Evolutionary conservation across 35 echinoderm and acorn worm species (phyloP).

Genomic region (Strongylocentrotus purpuratus): DNA sequence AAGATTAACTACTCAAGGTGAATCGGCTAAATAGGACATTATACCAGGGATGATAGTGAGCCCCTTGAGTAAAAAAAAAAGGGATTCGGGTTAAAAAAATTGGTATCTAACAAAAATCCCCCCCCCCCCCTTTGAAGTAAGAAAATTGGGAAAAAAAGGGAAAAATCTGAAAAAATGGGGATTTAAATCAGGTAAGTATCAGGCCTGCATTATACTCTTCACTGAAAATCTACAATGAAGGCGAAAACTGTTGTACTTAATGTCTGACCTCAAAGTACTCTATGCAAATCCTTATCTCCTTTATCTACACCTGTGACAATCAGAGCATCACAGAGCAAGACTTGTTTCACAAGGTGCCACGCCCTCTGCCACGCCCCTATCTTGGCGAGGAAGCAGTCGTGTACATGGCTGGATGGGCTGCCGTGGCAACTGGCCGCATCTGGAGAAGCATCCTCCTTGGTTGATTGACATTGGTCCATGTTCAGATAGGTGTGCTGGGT

Average conservation of each 20-base stretch:
- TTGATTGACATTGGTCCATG: background rate
- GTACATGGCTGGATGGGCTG: background rate
- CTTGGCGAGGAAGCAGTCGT: slow-evolving; percentile 51
- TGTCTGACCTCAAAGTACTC: background rate
- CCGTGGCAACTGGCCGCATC: background rate
- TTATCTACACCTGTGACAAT: slow-evolving; percentile 49
- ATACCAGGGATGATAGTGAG: too few relatives aligned
- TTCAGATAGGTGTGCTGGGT: background rate
- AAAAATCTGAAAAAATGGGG: too few relatives aligned
- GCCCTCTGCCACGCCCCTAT: slow-evolving; percentile 48
- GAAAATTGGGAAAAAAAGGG: too few relatives aligned
- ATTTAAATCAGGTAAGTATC: too few relatives aligned
- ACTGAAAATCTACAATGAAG: too few relatives aligned
- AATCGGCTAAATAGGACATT: too few relatives aligned
- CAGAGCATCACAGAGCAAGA: slow-evolving; percentile 36
- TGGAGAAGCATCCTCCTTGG: background rate
- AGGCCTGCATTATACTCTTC: too few relatives aligned
- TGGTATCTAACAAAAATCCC: too few relatives aligned
- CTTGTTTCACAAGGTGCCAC: slow-evolving; percentile 48
- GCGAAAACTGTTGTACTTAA: background rate
- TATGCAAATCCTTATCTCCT: background rate
- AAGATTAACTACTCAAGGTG: too few relatives aligned
- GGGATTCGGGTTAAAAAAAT: too few relatives aligned
- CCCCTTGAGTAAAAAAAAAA: too few relatives aligned
- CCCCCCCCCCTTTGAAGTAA: too few relatives aligned